These are phyloP conservation scores for Sigmodon hispidus DNA, from an alignment of 2,113 vertebrate genomes.

Conservation along the genomic window DNA sequence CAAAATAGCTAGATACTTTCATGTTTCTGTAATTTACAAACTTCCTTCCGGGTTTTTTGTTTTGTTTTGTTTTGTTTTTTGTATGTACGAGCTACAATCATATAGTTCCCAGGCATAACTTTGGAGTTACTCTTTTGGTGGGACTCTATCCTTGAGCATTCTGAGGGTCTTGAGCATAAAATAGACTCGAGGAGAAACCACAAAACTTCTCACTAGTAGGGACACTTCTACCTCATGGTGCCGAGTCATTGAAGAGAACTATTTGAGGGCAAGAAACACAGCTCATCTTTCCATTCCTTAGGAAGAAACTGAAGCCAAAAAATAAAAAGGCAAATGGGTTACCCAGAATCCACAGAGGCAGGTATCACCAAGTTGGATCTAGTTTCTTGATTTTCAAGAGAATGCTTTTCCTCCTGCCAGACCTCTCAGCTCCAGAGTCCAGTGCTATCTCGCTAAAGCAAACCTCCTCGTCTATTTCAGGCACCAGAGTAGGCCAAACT, in stretches of 20 bases:
- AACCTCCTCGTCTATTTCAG: conserved; percentile 46
- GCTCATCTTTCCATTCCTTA: neutral
- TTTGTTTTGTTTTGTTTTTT: neutral
- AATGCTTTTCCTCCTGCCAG: neutral
- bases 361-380: neutral
- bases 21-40: neutral
- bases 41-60: too few species aligned
- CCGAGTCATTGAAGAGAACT: neutral
- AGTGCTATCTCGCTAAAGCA: neutral
- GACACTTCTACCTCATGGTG: neutral
- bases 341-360: neutral
- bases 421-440: conserved; percentile 1
- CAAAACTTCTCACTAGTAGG: neutral
- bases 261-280: neutral
- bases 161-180: neutral
- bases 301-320: neutral
- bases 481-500: conserved; percentile 36
- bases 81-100: neutral
- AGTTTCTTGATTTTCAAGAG: conserved; percentile 1
- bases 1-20: neutral
- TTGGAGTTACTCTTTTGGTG: neutral
- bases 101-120: neutral
- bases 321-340: neutral
- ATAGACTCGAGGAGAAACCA: neutral
- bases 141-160: neutral